A percentile compares a stretch with the other conserved stretches of the same genome.
Conservation (phyloP, 2,888 invertebrate genomes). For the Dryadula phaetusa region DNA sequence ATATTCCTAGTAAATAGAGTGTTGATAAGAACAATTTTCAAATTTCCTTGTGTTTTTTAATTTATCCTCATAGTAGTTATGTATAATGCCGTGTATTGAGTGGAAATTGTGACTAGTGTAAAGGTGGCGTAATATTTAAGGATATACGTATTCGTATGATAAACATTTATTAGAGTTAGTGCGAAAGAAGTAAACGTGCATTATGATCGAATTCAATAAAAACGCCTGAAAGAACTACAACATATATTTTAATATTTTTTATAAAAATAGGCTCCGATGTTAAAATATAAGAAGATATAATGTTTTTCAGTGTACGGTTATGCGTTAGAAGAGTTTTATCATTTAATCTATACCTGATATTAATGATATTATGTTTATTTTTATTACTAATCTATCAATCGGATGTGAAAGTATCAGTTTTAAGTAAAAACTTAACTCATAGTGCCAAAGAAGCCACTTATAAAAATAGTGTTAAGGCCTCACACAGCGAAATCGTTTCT, state of each 20-base stretch:
- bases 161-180: slow-evolving; percentile 9
- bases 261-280: background rate
- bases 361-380: slow-evolving; percentile 34
- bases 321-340: slow-evolving; percentile 23
- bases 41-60: background rate
- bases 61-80: background rate
- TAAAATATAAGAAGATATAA: background rate
- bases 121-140: background rate
- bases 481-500: slow-evolving; percentile 44
- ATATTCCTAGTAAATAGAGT: too few species aligned
- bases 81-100: background rate
- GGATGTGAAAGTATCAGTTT: slow-evolving; percentile 10
- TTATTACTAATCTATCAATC: slow-evolving; percentile 38
- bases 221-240: background rate
- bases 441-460: slow-evolving; percentile 8
- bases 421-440: slow-evolving; percentile 19
- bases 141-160: background rate
- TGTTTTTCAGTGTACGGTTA: background rate
- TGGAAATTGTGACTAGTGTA: background rate
- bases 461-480: background rate
- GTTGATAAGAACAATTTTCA: background rate
- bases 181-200: slow-evolving; percentile 15
- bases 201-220: background rate
- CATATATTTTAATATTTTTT: background rate
- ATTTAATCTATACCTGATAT: slow-evolving; percentile 32